Evolutionary conservation across 2,888 invertebrate species (phyloP).

Genomic region (Pinctada fucata): DNA sequence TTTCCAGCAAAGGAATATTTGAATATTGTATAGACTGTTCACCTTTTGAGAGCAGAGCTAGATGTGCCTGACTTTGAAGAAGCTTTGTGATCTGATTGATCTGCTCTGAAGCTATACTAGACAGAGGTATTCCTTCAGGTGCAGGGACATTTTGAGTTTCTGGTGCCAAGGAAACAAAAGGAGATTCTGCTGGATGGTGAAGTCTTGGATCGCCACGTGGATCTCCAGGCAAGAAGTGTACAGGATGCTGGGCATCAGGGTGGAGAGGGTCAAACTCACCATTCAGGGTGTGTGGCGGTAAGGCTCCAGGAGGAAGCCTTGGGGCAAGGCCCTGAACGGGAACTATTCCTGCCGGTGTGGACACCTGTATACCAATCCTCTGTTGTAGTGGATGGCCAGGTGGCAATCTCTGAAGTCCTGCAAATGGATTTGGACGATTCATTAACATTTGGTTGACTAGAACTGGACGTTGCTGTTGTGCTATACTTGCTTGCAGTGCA

Average conservation of each 20-base stretch:
- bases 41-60: conserved; percentile 38
- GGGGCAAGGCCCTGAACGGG: conserved; percentile 40
- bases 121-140: conserved; percentile 22
- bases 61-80: conserved; percentile 59
- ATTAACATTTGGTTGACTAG: conserved; percentile 59
- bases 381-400: conserved; percentile 34
- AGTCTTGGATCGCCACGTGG: conserved; percentile 32
- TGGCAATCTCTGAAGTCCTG: conserved; percentile 29
- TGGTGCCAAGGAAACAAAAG: conserved; percentile 16
- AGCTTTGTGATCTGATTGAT: conserved; percentile 65
- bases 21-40: conserved; percentile 4
- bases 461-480: conserved; percentile 54
- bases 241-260: conserved; percentile 32
- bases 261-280: conserved; percentile 41
- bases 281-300: conserved; percentile 43
- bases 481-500: conserved; percentile 41
- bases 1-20: background rate
- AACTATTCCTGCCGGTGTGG: conserved; percentile 38
- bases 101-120: conserved; percentile 36
- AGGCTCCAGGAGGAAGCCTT: conserved; percentile 35
- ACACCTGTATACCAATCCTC: conserved; percentile 33
- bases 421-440: conserved; percentile 51
- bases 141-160: conserved; percentile 20
- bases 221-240: conserved; percentile 18
- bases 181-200: conserved; percentile 29